Evolutionary conservation across 2,113 vertebrate genomes (phyloP).

Genomic region (Pardalotus punctatus): DNA sequence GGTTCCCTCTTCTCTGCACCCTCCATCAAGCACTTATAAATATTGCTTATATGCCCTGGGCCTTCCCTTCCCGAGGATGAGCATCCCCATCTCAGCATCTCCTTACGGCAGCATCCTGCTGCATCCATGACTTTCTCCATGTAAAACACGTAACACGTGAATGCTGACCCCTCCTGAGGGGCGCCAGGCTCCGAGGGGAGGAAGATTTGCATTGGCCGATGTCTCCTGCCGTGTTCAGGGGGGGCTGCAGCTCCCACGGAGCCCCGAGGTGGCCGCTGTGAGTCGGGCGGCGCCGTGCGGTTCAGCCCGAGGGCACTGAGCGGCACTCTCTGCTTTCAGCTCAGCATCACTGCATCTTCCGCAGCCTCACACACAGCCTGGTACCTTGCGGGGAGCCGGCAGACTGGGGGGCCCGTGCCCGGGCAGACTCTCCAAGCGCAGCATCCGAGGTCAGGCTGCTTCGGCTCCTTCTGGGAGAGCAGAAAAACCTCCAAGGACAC

Average conservation of each 20-base stretch:
- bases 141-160: rapidly evolving
- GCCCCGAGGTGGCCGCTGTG: rapidly evolving
- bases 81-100: not conserved
- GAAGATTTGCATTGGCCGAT: rapidly evolving
- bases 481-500: not conserved
- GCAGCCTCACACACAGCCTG: not conserved
- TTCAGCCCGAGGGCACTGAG: not conserved
- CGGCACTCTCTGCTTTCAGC: constrained; percentile 10
- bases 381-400: rapidly evolving
- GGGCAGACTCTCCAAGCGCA: rapidly evolving
- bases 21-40: not conserved
- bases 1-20: not conserved
- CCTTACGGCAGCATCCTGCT: rapidly evolving
- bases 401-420: rapidly evolving
- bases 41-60: rapidly evolving
- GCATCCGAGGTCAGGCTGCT: not conserved
- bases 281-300: not conserved
- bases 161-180: rapidly evolving
- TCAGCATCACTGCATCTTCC: not conserved
- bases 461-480: not conserved
- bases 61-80: rapidly evolving
- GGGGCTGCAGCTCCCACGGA: rapidly evolving
- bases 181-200: not conserved
- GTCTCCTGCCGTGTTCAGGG: rapidly evolving
- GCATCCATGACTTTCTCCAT: rapidly evolving